Conservation (phyloP, 1,140 invertebrate genomes). For the Nasonia giraulti region DNA sequence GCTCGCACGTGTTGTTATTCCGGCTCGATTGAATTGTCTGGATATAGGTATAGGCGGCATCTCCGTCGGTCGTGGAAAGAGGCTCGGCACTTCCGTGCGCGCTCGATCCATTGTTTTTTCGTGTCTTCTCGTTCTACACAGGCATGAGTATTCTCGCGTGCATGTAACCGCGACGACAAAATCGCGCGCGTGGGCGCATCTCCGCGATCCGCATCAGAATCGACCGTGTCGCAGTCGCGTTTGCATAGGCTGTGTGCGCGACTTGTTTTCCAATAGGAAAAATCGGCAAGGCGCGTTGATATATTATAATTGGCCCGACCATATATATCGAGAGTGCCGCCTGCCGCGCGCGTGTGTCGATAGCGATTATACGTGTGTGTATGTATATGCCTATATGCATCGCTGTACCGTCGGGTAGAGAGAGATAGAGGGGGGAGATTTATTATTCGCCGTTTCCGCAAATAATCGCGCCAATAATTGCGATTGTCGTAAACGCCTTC, state of each 20-base stretch:
- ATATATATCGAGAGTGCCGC: background rate
- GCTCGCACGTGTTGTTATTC: background rate
- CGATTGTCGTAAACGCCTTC: too few relatives aligned
- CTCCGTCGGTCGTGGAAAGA: slow-evolving; percentile 10
- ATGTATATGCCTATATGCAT: background rate
- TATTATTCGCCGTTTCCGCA: background rate
- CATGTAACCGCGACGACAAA: background rate
- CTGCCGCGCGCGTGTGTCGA: background rate
- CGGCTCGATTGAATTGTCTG: background rate
- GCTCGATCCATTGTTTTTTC: slow-evolving; percentile 22
- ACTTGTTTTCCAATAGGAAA: background rate
- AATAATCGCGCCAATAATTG: background rate
- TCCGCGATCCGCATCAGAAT: background rate
- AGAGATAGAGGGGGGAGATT: background rate
- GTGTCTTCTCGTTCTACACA: background rate
- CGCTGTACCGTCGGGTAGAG: too few relatives aligned
- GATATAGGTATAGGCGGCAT: background rate
- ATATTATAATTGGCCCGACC: slow-evolving; percentile 16
- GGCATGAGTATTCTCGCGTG: background rate
- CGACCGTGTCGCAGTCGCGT: background rate
- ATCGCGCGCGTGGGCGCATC: slow-evolving; percentile 39
- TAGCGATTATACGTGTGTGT: background rate
- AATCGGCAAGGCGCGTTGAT: background rate
- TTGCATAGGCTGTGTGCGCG: slow-evolving; percentile 3
- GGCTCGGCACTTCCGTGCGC: slow-evolving; percentile 41